Evolutionary conservation across 2,113 vertebrate species (phyloP).

Genomic region (Stictonetta naevosa): DNA sequence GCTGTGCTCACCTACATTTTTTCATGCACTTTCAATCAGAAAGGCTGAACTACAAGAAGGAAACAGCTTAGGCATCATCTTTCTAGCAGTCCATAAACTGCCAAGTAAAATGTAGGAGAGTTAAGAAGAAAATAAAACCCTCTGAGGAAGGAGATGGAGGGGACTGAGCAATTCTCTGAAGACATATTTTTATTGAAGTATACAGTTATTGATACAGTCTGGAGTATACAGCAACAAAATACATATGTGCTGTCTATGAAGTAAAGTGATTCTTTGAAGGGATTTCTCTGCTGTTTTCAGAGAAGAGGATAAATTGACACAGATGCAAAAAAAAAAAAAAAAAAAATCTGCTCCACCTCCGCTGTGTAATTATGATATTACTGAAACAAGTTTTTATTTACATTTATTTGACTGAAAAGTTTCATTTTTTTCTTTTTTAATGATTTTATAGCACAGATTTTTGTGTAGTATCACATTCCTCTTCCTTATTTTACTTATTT

Average conservation of each 20-base stretch:
- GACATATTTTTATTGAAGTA: conserved; percentile 37
- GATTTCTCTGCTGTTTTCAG: neutral
- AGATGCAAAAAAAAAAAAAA: neutral
- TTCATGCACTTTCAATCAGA: conserved; percentile 21
- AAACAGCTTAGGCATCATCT: conserved; percentile 22
- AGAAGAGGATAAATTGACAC: neutral
- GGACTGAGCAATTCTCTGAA: conserved; percentile 20
- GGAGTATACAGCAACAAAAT: neutral
- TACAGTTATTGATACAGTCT: neutral
- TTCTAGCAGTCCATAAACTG: conserved; percentile 59
- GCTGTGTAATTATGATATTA: neutral
- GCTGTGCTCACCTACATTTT: neutral
- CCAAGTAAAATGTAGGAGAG: conserved; percentile 9
- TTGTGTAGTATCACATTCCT: neutral
- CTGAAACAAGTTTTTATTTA: neutral
- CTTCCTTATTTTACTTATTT: neutral
- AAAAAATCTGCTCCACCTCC: neutral
- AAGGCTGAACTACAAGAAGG: neutral
- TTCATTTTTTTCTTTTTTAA: neutral
- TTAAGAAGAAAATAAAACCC: conserved; percentile 14
- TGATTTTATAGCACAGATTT: neutral
- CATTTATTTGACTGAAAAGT: neutral
- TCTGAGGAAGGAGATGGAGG: neutral
- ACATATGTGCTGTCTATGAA: neutral
- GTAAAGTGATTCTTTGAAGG: conserved; percentile 1